These are phyloP conservation scores for Morpho helenor DNA, from an alignment of 2,888 invertebrate genomes.

Conservation along the genomic window DNA sequence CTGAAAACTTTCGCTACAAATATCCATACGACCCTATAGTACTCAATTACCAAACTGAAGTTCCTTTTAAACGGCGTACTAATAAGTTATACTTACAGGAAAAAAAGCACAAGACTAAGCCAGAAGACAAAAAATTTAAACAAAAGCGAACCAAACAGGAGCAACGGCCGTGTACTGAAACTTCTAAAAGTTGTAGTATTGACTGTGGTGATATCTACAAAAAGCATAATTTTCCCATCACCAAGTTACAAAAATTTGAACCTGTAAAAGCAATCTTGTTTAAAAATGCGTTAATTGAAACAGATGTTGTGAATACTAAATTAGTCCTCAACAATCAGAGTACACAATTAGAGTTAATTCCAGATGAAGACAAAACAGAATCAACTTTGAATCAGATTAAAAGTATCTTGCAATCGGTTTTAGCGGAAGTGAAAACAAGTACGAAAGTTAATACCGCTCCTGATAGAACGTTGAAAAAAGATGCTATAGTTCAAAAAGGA, in stretches of 20 bases:
- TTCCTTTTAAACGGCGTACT: conserved; percentile 6
- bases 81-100: conserved; percentile 14
- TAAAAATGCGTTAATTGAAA: conserved; percentile 15
- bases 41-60: conserved; percentile 32
- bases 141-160: conserved; percentile 17
- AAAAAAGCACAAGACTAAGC: conserved; percentile 5
- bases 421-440: conserved; percentile 59
- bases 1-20: conserved; percentile 38
- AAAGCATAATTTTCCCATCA: conserved; percentile 24
- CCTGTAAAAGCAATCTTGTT: conserved; percentile 13
- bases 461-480: conserved; percentile 43
- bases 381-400: conserved; percentile 61
- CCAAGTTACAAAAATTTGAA: conserved; percentile 23
- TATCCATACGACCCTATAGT: conserved; percentile 24
- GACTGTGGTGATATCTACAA: conserved; percentile 46
- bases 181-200: conserved; percentile 42
- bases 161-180: conserved; percentile 23
- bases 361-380: conserved; percentile 46
- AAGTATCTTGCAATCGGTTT: conserved; percentile 55
- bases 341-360: conserved; percentile 29
- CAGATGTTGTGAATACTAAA: conserved; percentile 8
- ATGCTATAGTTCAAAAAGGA: conserved; percentile 55
- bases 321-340: conserved; percentile 4
- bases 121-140: conserved; percentile 1
- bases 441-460: conserved; percentile 32